These are phyloP conservation scores for Idaea straminata DNA, from an alignment of 2,888 invertebrate species.

Conservation along the genomic window DNA sequence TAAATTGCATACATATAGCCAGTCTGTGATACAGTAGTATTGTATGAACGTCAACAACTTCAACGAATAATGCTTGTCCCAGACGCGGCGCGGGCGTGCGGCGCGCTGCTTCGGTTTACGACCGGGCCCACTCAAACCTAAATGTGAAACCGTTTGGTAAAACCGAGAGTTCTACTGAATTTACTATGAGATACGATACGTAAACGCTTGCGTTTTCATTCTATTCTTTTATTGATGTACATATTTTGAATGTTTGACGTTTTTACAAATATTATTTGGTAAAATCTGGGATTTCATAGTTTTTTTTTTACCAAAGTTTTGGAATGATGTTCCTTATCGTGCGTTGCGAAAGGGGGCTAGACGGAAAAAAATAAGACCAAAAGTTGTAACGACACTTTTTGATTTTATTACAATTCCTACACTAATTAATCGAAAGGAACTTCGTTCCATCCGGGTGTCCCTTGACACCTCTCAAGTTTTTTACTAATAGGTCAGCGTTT, in stretches of 20 bases:
- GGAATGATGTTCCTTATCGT: too few relatives aligned
- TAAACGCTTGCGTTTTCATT: constrained; percentile 13
- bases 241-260: background rate
- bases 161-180: constrained; percentile 21
- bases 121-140: constrained; percentile 24
- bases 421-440: too few relatives aligned
- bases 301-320: too few relatives aligned
- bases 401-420: too few relatives aligned
- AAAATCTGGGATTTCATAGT: background rate
- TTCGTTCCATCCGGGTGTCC: too few relatives aligned
- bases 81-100: constrained; percentile 17
- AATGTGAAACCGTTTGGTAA: constrained; percentile 21
- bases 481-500: too few relatives aligned
- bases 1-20: too few relatives aligned
- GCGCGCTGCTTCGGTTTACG: constrained; percentile 22
- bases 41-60: constrained; percentile 2
- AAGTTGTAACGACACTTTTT: too few relatives aligned
- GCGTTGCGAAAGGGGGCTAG: too few relatives aligned
- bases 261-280: background rate
- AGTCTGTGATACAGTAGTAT: background rate
- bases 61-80: constrained; percentile 19
- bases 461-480: too few relatives aligned
- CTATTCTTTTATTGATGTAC: constrained; percentile 6
- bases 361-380: too few relatives aligned
- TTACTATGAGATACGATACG: constrained; percentile 17